Conservation (phyloP, 2,888 invertebrate genomes). For the Macaria notata region DNA sequence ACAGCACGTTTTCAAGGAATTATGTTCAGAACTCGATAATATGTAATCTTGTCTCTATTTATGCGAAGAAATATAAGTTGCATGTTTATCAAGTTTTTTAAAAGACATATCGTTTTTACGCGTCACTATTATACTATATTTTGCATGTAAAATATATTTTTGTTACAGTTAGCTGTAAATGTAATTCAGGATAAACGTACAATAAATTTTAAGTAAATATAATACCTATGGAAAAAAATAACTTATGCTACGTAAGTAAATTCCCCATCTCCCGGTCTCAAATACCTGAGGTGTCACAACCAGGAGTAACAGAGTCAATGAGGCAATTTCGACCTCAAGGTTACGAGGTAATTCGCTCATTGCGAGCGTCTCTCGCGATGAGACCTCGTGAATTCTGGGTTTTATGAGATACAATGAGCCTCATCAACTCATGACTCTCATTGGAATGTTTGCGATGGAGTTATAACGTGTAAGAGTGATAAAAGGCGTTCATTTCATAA, state of each 20-base stretch:
- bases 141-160: too few relatives aligned
- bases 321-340: conserved; percentile 15
- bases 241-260: background rate
- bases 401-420: conserved; percentile 14
- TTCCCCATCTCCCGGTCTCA: conserved; percentile 5
- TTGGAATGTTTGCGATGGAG: conserved; percentile 6
- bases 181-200: too few relatives aligned
- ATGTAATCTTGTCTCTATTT: too few relatives aligned
- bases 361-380: conserved; percentile 12
- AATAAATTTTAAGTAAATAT: background rate
- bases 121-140: too few relatives aligned
- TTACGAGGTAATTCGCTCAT: conserved; percentile 22
- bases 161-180: too few relatives aligned
- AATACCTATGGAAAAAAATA: too few relatives aligned
- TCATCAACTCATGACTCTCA: conserved; percentile 12
- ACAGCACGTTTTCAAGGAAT: too few relatives aligned
- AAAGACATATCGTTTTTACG: too few relatives aligned
- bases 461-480: background rate
- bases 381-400: conserved; percentile 8
- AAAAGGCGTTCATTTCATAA: too few relatives aligned
- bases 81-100: too few relatives aligned
- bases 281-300: conserved; percentile 16
- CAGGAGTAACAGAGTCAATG: conserved; percentile 16
- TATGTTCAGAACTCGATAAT: too few relatives aligned
- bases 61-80: too few relatives aligned